phyloP scores from a whole-genome alignment of 2,797 vertebrate genomes.

The Pagetopsis macropterus region DNA sequence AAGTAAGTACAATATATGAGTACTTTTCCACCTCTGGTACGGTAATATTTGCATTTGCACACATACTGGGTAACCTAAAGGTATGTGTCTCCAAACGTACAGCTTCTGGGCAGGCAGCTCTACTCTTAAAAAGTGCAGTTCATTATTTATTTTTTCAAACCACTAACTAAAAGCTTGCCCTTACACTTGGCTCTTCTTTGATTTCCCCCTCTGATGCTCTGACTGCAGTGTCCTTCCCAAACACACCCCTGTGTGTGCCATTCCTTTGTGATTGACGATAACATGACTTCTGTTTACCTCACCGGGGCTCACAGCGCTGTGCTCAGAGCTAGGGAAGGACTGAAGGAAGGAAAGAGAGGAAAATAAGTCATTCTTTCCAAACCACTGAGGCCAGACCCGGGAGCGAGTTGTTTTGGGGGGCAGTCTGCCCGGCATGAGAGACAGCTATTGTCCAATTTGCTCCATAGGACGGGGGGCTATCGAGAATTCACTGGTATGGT shows the following conservation, averaged over 20 bases:
- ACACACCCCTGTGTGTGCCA: conserved; percentile 12
- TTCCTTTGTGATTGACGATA: conserved; percentile 49
- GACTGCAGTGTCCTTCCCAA: conserved; percentile 14
- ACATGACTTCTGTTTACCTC: conserved; percentile 61
- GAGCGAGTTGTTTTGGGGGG: conserved; percentile 74
- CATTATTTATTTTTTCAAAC: no score
- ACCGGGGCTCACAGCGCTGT: conserved; percentile 23
- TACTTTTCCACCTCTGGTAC: no score
- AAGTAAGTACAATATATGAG: no score
- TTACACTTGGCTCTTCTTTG: conserved; percentile 26
- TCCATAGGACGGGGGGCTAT: conserved; percentile 51
- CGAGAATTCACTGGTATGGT: conserved; percentile 53
- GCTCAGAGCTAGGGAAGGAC: conserved; percentile 52
- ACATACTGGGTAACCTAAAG: not conserved
- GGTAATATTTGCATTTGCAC: not conserved
- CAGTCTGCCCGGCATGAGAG: conserved; percentile 70
- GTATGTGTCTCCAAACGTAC: not conserved
- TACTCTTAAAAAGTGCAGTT: not conserved
- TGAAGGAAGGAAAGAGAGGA: conserved; percentile 72
- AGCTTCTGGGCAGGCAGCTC: no score
- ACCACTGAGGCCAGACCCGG: conserved; percentile 57
- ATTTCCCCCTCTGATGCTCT: conserved; percentile 8
- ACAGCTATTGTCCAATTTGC: conserved; percentile 70
- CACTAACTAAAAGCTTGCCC: not conserved
- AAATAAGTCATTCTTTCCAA: conserved; percentile 78